A percentile compares a stretch with the other conserved stretches of the same genome.
Conservation (phyloP, 2,797 vertebrate species). For the Cygnus olor region DNA sequence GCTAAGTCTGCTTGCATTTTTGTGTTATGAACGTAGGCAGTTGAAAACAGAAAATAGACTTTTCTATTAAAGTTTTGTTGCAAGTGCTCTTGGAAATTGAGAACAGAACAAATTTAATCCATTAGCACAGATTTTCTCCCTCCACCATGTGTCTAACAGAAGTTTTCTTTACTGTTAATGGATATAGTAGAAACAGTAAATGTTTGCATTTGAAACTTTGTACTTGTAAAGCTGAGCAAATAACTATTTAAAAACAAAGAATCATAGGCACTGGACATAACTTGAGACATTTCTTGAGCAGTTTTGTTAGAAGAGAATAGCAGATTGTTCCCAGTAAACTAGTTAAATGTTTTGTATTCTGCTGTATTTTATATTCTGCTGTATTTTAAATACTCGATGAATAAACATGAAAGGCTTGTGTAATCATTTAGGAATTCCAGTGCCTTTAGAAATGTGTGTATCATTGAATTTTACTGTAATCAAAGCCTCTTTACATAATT, state of each 20-base stretch:
- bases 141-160: neutral
- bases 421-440: slow-evolving; percentile 1
- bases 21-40: neutral
- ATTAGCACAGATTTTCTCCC: neutral
- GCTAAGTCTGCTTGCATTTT: neutral
- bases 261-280: neutral
- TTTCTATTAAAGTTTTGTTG: neutral
- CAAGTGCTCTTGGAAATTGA: neutral
- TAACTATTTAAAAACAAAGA: neutral
- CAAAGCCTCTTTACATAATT: slow-evolving; percentile 34
- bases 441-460: neutral
- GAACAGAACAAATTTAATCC: neutral
- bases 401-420: slow-evolving; percentile 43
- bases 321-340: slow-evolving; percentile 8
- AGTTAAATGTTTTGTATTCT: slow-evolving; percentile 34
- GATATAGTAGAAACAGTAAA: neutral
- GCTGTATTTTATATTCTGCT: neutral
- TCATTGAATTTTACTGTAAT: slow-evolving; percentile 48
- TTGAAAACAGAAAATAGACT: neutral
- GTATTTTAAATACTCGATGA: slow-evolving; percentile 44
- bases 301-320: neutral
- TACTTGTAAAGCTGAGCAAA: neutral
- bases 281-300: neutral
- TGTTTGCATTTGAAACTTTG: neutral
- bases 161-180: neutral